These are phyloP conservation scores for Tanytarsus gracilentus DNA, from an alignment of 2,888 invertebrate genomes.

Conservation along the genomic window DNA sequence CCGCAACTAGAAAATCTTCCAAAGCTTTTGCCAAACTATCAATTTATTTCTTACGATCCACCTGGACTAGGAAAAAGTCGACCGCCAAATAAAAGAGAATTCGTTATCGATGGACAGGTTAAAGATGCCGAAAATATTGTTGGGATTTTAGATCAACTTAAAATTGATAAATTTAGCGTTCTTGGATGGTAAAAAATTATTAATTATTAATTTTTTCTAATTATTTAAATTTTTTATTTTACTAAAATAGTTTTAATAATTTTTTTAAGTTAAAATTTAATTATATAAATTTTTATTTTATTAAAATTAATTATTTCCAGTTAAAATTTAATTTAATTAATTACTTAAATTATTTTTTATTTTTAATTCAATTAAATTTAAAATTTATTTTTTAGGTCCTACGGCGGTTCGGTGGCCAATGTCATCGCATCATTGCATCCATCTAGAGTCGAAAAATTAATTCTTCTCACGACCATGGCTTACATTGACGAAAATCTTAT, in stretches of 20 bases:
- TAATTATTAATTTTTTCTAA: too few species aligned
- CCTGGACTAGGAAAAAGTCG: constrained; percentile 79
- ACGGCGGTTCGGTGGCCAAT: too few species aligned
- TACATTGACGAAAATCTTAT: constrained; percentile 63
- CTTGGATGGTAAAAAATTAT: too few species aligned
- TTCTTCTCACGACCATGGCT: constrained; percentile 70
- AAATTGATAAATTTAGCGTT: constrained; percentile 60
- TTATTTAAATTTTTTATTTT: too few species aligned
- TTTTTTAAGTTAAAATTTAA: too few species aligned
- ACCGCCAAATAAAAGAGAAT: constrained; percentile 65
- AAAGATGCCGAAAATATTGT: constrained; percentile 64
- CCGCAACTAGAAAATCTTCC: constrained; percentile 59
- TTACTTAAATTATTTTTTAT: constrained; percentile 66
- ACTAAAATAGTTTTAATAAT: too few species aligned
- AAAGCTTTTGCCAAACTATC: constrained; percentile 38
- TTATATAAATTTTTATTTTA: too few species aligned
- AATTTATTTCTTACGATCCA: constrained; percentile 64
- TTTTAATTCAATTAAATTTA: too few species aligned
- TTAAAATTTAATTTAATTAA: too few species aligned
- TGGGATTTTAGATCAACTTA: constrained; percentile 62
- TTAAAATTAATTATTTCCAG: too few species aligned
- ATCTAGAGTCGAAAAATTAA: constrained; percentile 56
- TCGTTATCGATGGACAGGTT: constrained; percentile 58
- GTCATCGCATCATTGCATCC: too few species aligned
- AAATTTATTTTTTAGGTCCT: too few species aligned